Percentiles rank a stretch among this genome's conserved stretches.
Conservation (phyloP, 2,797 vertebrate genomes). For the Girardinus metallicus region DNA sequence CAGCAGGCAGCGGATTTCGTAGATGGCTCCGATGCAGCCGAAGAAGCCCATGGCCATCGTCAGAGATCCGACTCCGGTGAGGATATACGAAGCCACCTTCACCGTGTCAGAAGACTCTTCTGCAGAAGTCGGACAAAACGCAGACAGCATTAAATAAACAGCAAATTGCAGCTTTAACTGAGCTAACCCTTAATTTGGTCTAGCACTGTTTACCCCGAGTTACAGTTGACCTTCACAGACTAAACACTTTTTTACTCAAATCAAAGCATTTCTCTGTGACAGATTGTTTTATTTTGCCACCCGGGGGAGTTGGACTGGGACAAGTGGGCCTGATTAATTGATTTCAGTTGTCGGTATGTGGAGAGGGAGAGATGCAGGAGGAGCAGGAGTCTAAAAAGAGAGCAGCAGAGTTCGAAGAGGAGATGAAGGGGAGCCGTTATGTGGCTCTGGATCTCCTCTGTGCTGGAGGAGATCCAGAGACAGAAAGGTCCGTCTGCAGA, state of each 20-base stretch:
- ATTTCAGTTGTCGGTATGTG: slow-evolving; percentile 57
- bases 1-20: slow-evolving; percentile 92
- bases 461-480: slow-evolving; percentile 52
- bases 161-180: background rate
- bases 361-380: slow-evolving; percentile 28
- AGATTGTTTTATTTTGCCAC: slow-evolving; percentile 40
- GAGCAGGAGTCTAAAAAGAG: slow-evolving; percentile 38
- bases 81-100: slow-evolving; percentile 86
- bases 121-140: slow-evolving; percentile 56
- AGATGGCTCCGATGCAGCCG: slow-evolving; percentile 92
- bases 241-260: slow-evolving; percentile 17
- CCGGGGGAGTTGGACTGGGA: slow-evolving; percentile 43
- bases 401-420: slow-evolving; percentile 44
- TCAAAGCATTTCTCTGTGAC: slow-evolving; percentile 26
- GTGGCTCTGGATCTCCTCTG: slow-evolving; percentile 53
- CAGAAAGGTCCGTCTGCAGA: slow-evolving; percentile 33
- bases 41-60: slow-evolving; percentile 97
- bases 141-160: background rate
- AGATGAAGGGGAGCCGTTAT: slow-evolving; percentile 62
- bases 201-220: background rate
- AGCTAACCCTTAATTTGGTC: background rate
- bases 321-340: slow-evolving; percentile 49
- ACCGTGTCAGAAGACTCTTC: slow-evolving; percentile 87
- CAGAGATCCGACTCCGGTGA: slow-evolving; percentile 86
- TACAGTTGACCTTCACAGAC: slow-evolving; percentile 20